A percentile compares a stretch with the other conserved stretches of the same genome.
Evolutionary conservation across 2,113 vertebrate species (phyloP).

Genomic region (Chionomys nivalis): DNA sequence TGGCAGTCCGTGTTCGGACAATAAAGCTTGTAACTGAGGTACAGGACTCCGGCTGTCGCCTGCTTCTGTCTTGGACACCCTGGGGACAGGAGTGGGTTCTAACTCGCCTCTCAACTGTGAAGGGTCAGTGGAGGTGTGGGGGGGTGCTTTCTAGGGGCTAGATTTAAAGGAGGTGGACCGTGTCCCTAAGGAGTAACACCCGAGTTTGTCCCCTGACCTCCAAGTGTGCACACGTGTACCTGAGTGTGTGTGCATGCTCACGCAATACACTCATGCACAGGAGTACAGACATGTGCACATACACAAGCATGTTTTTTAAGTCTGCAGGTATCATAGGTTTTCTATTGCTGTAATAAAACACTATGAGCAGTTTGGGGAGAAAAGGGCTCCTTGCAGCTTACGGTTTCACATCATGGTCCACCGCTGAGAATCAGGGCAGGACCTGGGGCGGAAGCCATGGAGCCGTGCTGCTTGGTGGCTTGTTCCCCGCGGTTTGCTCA

Average conservation of each 20-base stretch:
- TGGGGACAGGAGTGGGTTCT: neutral
- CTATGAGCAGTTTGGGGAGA: neutral
- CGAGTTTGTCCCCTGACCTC: neutral
- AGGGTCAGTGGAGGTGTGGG: neutral
- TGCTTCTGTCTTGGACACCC: neutral
- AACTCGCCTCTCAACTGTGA: neutral
- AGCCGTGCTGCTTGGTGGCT: neutral
- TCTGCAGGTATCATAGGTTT: neutral
- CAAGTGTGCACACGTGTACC: neutral
- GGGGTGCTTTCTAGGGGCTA: neutral
- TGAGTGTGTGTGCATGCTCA: neutral
- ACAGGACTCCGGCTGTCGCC: neutral
- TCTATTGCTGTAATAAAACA: neutral
- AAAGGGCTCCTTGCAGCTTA: neutral
- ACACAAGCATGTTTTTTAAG: neutral
- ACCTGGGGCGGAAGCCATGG: neutral
- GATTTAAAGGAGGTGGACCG: neutral
- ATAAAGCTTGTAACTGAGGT: conserved; percentile 88
- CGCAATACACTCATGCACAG: accelerated
- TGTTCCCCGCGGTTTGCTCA: neutral
- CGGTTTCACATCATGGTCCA: too few species aligned
- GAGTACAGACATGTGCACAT: accelerated
- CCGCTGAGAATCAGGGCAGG: neutral
- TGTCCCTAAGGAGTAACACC: too few species aligned
- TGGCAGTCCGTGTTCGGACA: conserved; percentile 84